These are phyloP conservation scores for Pristionchus japonicus DNA, from an alignment of 2,888 invertebrate species.

Conservation along the genomic window DNA sequence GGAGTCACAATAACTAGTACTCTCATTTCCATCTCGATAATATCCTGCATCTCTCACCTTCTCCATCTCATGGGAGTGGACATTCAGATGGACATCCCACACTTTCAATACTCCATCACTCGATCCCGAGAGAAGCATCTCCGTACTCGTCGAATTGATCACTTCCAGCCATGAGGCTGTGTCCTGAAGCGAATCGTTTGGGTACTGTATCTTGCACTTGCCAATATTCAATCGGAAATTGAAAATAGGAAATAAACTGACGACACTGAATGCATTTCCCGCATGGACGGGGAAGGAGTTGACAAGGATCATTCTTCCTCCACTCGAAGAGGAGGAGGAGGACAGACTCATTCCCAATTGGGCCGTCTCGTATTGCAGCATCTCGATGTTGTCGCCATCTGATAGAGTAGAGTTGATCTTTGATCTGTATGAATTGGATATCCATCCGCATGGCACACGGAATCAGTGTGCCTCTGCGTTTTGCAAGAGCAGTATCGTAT, in stretches of 20 bases:
- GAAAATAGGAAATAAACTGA: not conserved
- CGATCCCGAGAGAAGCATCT: conserved; percentile 69
- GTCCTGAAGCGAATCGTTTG: conserved; percentile 61
- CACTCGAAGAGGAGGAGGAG: not conserved
- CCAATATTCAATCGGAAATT: not conserved
- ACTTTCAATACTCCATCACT: conserved; percentile 59
- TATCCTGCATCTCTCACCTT: not conserved
- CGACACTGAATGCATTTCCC: conserved; percentile 36
- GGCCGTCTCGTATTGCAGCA: conserved; percentile 32
- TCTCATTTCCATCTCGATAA: too few species aligned
- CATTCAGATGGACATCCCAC: conserved; percentile 68
- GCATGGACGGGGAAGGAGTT: conserved; percentile 39
- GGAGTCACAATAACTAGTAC: too few species aligned
- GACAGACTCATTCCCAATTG: not conserved
- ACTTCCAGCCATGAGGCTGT: conserved; percentile 62
- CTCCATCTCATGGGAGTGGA: conserved; percentile 63
- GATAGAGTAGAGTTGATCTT: not conserved
- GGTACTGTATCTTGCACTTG: not conserved
- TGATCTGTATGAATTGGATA: not conserved
- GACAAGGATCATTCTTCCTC: not conserved
- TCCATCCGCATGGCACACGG: too few species aligned
- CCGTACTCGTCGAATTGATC: conserved; percentile 68
- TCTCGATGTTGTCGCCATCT: conserved; percentile 44
- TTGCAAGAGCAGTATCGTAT: too few species aligned
- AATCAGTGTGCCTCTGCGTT: too few species aligned